A percentile compares a stretch with the other conserved stretches of the same genome.
These are phyloP conservation scores for Myotis pilosus DNA, from an alignment of 2,797 vertebrate species.

Conservation along the genomic window DNA sequence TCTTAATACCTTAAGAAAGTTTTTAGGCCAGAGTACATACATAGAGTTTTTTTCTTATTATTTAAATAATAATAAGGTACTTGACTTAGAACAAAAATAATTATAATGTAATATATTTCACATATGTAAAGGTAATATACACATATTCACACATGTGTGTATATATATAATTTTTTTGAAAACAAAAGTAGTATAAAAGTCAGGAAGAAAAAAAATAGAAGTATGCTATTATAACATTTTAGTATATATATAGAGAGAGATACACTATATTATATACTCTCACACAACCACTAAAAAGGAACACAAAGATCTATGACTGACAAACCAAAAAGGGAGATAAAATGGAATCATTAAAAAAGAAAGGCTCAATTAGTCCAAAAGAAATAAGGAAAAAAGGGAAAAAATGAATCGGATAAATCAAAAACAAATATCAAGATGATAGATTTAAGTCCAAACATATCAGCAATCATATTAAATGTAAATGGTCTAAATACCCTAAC, in stretches of 20 bases:
- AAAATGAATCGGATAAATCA: neutral
- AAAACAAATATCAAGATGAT: neutral
- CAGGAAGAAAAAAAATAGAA: neutral
- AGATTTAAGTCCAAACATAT: constrained; percentile 4
- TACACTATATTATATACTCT: neutral
- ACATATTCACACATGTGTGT: neutral
- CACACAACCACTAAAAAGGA: neutral
- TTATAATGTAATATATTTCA: neutral
- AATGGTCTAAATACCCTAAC: neutral
- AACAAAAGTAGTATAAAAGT: neutral
- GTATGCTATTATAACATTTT: neutral
- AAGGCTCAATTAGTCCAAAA: neutral
- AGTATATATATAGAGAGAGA: neutral
- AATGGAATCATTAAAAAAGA: neutral
- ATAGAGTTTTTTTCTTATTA: neutral
- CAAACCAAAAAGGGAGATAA: neutral
- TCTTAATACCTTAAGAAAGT: neutral
- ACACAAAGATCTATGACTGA: neutral
- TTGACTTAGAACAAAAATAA: constrained; percentile 33
- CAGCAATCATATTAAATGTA: constrained; percentile 34
- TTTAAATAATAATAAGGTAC: neutral
- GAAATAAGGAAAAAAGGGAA: neutral
- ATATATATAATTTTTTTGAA: no score
- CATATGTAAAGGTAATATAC: neutral
- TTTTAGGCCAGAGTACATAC: neutral